Base-by-base conservation (phyloP, 1,140 invertebrate genomes). In the Ceratina japonica region DNA sequence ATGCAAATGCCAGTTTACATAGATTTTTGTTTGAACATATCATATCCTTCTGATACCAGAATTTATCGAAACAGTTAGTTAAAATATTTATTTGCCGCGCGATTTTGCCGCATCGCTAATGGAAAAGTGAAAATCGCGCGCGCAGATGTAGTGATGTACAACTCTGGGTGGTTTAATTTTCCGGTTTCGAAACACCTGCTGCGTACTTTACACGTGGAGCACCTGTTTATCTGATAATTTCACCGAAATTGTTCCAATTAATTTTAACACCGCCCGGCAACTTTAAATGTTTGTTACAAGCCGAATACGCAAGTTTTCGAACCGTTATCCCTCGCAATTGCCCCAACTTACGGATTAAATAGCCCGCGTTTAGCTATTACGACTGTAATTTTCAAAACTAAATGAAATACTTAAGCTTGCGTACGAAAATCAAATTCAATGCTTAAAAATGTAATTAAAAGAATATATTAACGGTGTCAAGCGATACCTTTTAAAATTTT, bases 191-290 rank as follows among this genome's bases (percentile, higher is more conserved):
- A 72, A 72, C 75, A 78, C 75, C 75, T 72, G 75, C 59, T 63
- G 37, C 75, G 12, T 63, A 78, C 75, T 78, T 78, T 78, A 78
- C 70, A 72, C 69, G 69, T 13, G 51, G 69, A 72, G 49, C 75
- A 78, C 75, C 75, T 78, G 75, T 78, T 78, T 78, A 78, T 78
- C 75, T 78, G 75, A 78, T 78, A 78, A 78, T 72, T 78, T 78
- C 75, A 20, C 22, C 37, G 75, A 63, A 78, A 78, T 78, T 78
- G 75, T 63, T 27, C 69, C 75, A 78, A 78, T 78, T 78, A 78
- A 78, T 78, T 78, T 78, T 72, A 78, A 72, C 51, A 51, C 24
- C 16, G 44, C 16, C 24, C 18, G 69, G 31, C 59, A 72, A 78
- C 58, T 78, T 78, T 72, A 78, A 78, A 78, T 78, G 75, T 78